Evolutionary conservation across 2,797 vertebrate genomes (phyloP).

Genomic region (Leptodactylus fallax): DNA sequence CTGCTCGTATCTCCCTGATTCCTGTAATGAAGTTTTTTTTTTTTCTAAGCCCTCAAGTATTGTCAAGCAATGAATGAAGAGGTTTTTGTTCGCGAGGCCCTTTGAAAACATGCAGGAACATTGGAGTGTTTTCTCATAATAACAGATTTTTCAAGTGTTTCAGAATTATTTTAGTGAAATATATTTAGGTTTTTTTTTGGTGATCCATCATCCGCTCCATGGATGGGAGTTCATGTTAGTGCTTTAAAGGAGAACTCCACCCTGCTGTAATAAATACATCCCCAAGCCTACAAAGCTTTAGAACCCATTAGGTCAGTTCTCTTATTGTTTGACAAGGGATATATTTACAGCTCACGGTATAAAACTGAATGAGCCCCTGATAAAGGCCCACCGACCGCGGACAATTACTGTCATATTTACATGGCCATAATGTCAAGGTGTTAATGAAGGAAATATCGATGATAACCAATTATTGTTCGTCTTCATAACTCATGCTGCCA

Average conservation of each 20-base stretch:
- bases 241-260: background rate
- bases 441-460: no score
- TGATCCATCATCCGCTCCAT: no score
- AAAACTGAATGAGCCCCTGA: no score
- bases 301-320: no score
- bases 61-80: conserved; percentile 39
- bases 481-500: no score
- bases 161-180: background rate
- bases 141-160: conserved; percentile 16
- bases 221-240: no score
- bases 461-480: no score
- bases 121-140: conserved; percentile 22
- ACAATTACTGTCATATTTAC: no score
- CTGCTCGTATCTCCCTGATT: conserved; percentile 4
- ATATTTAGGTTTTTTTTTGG: background rate
- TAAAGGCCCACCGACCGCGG: no score
- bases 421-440: no score
- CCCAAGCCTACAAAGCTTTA: background rate
- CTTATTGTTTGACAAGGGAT: background rate
- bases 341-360: no score
- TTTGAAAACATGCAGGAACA: conserved; percentile 36
- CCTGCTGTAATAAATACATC: background rate
- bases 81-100: conserved; percentile 15
- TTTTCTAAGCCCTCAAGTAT: conserved; percentile 11
- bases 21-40: conserved; percentile 5